Conservation (phyloP, 2,888 invertebrate species). For the Corythucha ciliata region DNA sequence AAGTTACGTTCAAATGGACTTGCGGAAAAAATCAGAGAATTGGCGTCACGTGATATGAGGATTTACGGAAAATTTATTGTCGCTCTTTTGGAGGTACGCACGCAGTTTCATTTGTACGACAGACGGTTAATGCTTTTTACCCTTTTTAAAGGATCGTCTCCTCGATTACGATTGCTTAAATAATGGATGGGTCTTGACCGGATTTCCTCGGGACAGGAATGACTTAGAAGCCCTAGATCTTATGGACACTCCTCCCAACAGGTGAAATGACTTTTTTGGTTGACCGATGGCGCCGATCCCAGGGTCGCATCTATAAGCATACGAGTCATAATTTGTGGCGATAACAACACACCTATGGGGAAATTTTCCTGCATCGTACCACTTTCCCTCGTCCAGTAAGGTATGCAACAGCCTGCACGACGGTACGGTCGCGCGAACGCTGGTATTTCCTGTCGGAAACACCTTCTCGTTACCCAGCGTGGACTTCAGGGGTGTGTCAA, state of each 20-base stretch:
- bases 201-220: conserved; percentile 48
- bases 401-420: no score
- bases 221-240: conserved; percentile 54
- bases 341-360: no score
- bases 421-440: no score
- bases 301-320: no score
- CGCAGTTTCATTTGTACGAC: not conserved
- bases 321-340: no score
- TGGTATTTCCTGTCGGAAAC: no score
- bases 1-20: conserved; percentile 41
- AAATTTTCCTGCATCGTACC: no score
- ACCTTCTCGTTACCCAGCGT: no score
- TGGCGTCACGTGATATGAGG: conserved; percentile 17
- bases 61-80: conserved; percentile 26
- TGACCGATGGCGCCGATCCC: not conserved
- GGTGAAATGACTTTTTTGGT: conserved; percentile 41
- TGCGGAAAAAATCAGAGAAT: conserved; percentile 38
- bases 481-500: no score
- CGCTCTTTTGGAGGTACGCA: conserved; percentile 25
- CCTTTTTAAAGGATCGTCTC: conserved; percentile 35
- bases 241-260: conserved; percentile 53
- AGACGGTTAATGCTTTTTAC: not conserved
- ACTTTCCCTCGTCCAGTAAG: no score
- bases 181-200: conserved; percentile 54
- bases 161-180: conserved; percentile 49